These are phyloP conservation scores for Antechinus stuartii DNA, from an alignment of 2,113 vertebrate genomes.

Conservation along the genomic window DNA sequence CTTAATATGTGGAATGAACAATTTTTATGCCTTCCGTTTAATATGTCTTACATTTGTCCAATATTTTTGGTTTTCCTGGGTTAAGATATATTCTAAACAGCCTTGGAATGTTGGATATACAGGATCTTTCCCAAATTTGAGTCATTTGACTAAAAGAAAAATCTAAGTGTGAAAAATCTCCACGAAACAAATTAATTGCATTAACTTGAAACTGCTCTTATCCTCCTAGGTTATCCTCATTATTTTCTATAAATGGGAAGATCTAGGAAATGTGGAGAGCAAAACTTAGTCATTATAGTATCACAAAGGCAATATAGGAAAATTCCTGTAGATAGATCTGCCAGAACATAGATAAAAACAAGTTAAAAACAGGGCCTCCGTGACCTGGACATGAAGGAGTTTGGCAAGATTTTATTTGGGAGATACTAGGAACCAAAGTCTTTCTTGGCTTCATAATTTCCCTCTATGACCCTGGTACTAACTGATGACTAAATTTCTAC, in stretches of 20 bases:
- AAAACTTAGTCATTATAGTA: background rate
- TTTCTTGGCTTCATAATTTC: background rate
- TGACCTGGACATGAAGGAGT: background rate
- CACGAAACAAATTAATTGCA: background rate
- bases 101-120: constrained; percentile 52
- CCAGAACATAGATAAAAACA: background rate
- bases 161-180: constrained; percentile 25
- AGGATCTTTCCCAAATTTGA: constrained; percentile 44
- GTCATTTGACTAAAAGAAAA: constrained; percentile 37
- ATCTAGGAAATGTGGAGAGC: background rate
- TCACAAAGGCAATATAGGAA: background rate
- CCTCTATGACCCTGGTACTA: background rate
- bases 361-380: background rate
- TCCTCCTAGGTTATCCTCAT: background rate
- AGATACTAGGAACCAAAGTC: background rate
- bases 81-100: constrained; percentile 52
- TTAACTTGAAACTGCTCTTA: background rate
- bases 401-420: background rate
- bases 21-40: constrained; percentile 56
- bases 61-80: constrained; percentile 58
- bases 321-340: background rate
- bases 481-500: background rate
- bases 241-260: background rate
- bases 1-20: constrained; percentile 7
- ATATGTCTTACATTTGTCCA: constrained; percentile 48